phyloP scores from a whole-genome alignment of 2,888 invertebrate species.

The Patella ulyssiponensis region DNA sequence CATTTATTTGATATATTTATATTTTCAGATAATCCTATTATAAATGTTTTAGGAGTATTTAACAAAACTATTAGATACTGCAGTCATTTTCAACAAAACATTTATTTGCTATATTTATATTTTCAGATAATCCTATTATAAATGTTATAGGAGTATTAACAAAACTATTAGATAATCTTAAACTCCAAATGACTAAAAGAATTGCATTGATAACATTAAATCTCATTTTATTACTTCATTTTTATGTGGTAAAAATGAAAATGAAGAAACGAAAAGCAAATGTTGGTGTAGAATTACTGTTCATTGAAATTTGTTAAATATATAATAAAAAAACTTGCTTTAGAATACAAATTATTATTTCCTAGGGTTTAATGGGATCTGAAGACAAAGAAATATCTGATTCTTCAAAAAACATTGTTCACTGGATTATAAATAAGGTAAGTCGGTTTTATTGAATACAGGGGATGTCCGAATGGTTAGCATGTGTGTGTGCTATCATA shows the following conservation, averaged over 20 bases:
- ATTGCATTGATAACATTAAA: too few relatives aligned
- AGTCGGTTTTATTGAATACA: not conserved
- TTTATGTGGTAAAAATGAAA: too few relatives aligned
- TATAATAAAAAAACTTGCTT: too few relatives aligned
- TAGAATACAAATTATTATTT: not conserved
- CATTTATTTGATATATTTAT: not conserved
- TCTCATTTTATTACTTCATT: too few relatives aligned
- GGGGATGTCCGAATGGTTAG: too few relatives aligned
- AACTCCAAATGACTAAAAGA: not conserved
- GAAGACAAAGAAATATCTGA: not conserved
- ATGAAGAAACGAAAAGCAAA: too few relatives aligned
- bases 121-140: not conserved
- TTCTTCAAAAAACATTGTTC: not conserved
- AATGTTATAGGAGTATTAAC: not conserved
- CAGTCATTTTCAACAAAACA: too few relatives aligned
- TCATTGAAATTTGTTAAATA: too few relatives aligned
- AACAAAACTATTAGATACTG: too few relatives aligned
- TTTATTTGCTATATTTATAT: not conserved
- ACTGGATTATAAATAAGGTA: not conserved
- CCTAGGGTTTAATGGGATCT: not conserved
- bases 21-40: not conserved
- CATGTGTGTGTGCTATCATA: too few relatives aligned
- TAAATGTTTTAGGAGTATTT: not conserved
- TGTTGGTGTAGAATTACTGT: too few relatives aligned
- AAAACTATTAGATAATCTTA: not conserved